Base-by-base conservation (phyloP, 2,113 vertebrate species). In the Cryptomyrus ogoouensis region DNA sequence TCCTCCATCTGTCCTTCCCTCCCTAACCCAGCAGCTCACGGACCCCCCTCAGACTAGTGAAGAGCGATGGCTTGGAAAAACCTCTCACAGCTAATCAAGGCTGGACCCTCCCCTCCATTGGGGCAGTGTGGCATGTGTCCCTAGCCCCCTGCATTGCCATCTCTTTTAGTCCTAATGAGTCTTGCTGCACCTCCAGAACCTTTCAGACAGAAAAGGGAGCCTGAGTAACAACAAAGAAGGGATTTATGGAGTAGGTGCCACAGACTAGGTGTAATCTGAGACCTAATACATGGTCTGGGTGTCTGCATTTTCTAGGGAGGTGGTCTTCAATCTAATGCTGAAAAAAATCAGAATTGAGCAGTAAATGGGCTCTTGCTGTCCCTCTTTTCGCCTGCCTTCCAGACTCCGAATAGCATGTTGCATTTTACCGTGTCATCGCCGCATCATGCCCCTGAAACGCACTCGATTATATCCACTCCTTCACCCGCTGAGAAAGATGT, bases 51-150 rank as follows among this genome's bases (percentile, higher is more conserved):
- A 89, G 50, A 77, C 74, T 88, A 12, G 31, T 35, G 52, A 15
- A 35, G 74, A 89, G 58, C 77, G 88, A 90, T 88, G 47, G 89
- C 90, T 62, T 90, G 91, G 87, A 91, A 92, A 92, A 56, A 87
- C 91, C 90, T 49, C 70, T 90, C 83, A 85, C 66, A 39, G 90
- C 90, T 93, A 93, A 94, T 94, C 93, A 92, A 91, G 86, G 91
- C 91, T 24, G 86, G 53, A 44, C 90, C 90, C 90, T 92, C 89
- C 89, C 88, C 85, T 89, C 42, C 42, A 87, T 91, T 91, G 90
- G 83, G 91, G 90, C 91, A 50, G 88, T 90, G 31, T 89, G 2
- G 58, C 90, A 52, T 91, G 66, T 39, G 89, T n/a, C 42, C 91
- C 90, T 89, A 90, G 94, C 94, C 49, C 85, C 49, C 74, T 5